A percentile compares a stretch with the other conserved stretches of the same genome.
Evolutionary conservation across 2,888 invertebrate species (phyloP).

Genomic region (Harmothoe impar): DNA sequence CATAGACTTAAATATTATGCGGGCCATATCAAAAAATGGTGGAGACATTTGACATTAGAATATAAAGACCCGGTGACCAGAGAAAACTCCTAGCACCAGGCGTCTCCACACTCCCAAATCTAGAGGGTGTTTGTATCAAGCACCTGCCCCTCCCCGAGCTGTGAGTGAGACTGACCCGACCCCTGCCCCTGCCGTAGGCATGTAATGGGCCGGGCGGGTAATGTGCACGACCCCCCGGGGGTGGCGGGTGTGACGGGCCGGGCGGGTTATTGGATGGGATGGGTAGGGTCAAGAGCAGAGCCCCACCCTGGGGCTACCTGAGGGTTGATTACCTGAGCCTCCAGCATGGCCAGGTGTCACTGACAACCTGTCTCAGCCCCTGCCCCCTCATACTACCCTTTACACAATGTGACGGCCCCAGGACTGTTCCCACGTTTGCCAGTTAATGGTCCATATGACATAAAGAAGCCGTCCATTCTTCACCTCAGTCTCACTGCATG

Average conservation of each 20-base stretch:
- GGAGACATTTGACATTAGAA: too few species aligned
- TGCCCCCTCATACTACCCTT: background rate
- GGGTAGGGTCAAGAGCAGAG: constrained; percentile 28
- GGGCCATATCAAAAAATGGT: too few species aligned
- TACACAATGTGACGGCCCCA: background rate
- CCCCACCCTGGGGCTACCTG: constrained; percentile 15
- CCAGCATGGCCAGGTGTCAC: constrained; percentile 33
- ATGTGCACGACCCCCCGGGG: constrained; percentile 21
- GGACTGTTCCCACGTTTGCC: background rate
- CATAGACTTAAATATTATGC: too few species aligned
- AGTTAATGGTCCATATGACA: too few species aligned
- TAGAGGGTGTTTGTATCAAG: background rate
- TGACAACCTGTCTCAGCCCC: constrained; percentile 17
- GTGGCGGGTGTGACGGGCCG: background rate
- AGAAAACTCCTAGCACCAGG: background rate
- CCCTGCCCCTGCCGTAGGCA: constrained; percentile 25
- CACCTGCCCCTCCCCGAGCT: constrained; percentile 28
- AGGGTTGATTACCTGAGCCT: constrained; percentile 45
- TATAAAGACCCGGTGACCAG: background rate
- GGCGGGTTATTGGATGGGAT: constrained; percentile 41
- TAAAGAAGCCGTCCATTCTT: too few species aligned
- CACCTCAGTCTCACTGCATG: too few species aligned
- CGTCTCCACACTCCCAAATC: background rate
- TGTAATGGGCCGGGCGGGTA: background rate
- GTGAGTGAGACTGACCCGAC: constrained; percentile 25